Evolutionary conservation across 2,888 invertebrate species (phyloP), one percentile per base, ranked within the genome.

Genomic region (Stegophylla sp.): DNA sequence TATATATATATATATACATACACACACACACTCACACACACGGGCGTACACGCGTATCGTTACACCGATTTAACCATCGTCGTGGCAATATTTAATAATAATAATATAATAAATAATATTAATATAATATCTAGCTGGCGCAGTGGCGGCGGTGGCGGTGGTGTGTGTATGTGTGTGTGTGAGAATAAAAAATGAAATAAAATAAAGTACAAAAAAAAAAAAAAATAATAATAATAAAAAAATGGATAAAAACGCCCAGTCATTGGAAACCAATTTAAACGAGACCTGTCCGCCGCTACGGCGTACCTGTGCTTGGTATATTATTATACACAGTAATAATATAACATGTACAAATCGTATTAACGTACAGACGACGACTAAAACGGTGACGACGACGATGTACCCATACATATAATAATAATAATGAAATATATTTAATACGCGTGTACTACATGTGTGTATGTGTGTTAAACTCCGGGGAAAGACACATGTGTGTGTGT

Each of bases 201-300:
- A 59, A 26, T 15, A 45, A 45, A 73, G n/a, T 15, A 45, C 26
- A 73, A 59, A 43, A n/a, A 26, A 12, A 7, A 28, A 43, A 43
- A 72, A 74, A n/a, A n/a, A n/a, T n/a, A n/a, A n/a, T n/a, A n/a
- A n/a, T n/a, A n/a, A n/a, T n/a, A n/a, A n/a, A n/a, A n/a, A 75
- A 28, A 17, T 12, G 12, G 34, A 75, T 17, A 64, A 75, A 75
- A 75, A 51, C 64, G 75, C 75, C 51, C 75, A 75, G 75, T 75
- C 75, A 75, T 75, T n/a, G 75, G 75, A 64, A 75, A 75, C 75
- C 75, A 75, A 75, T 75, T 75, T 75, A 75, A 75, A 75, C 64
- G 75, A 53, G 64, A 20, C 64, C 75, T 56, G 20, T 20, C 51
- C 51, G n/a, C 9, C 34, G 51, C 13, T n/a, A 13, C 56, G 20